Conservation (phyloP, 2,113 vertebrate genomes). For the Centropus unirufus region DNA sequence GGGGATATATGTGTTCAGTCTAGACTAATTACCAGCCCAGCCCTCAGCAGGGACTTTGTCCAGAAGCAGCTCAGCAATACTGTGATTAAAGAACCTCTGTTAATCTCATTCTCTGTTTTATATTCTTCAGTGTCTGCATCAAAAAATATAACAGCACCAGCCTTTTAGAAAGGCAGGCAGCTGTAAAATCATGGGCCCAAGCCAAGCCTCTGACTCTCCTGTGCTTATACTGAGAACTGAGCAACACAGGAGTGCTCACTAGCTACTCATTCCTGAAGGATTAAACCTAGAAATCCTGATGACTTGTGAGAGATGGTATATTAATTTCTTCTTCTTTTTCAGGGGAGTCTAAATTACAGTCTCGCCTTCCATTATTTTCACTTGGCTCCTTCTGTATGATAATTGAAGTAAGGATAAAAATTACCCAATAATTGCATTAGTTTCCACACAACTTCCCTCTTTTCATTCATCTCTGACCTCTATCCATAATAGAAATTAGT, state of each 20-base stretch:
- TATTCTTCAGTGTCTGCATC: background rate
- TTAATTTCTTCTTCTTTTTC: conserved; percentile 18
- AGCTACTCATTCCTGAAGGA: background rate
- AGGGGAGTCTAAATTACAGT: conserved; percentile 25
- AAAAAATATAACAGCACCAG: background rate
- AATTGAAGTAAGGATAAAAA: conserved; percentile 60
- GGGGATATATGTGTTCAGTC: background rate
- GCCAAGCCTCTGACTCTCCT: background rate
- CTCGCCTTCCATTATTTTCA: conserved; percentile 29
- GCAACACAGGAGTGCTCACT: background rate
- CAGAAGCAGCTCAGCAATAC: background rate
- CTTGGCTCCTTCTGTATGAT: background rate
- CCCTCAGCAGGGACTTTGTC: background rate
- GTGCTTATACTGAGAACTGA: background rate
- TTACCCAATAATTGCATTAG: conserved; percentile 52
- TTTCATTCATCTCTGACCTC: conserved; percentile 25
- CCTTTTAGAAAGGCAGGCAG: background rate
- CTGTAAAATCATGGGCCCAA: background rate
- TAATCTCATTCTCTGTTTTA: background rate
- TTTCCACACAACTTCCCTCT: conserved; percentile 44
- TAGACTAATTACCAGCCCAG: no score
- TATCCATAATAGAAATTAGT: conserved; percentile 30
- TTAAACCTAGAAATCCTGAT: background rate
- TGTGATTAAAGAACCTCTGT: background rate
- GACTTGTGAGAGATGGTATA: background rate